Conservation (phyloP, 2,888 invertebrate genomes). For the Acronicta psi region DNA sequence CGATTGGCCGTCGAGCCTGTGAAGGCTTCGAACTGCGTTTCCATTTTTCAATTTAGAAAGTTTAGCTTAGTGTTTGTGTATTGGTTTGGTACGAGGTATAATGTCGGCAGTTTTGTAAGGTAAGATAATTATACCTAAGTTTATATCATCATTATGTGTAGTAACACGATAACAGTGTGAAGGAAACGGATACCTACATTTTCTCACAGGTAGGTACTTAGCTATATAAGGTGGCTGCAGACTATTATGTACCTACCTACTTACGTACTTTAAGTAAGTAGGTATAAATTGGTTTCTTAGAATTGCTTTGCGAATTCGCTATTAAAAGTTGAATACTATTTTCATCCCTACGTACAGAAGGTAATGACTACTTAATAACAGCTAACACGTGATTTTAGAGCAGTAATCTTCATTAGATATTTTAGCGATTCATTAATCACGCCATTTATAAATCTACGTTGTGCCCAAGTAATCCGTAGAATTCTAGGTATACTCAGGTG, state of each 20-base stretch:
- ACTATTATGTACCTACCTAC: no score
- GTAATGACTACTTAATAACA: background rate
- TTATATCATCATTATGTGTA: slow-evolving; percentile 24
- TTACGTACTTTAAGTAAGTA: no score
- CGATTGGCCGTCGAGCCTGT: slow-evolving; percentile 79
- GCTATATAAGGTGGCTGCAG: slow-evolving; percentile 18
- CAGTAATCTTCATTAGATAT: slow-evolving; percentile 12
- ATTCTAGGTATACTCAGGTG: no score
- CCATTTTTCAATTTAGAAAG: slow-evolving; percentile 79
- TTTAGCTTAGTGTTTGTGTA: slow-evolving; percentile 67
- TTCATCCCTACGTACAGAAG: background rate
- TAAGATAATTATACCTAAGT: slow-evolving; percentile 37
- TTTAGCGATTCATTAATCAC: slow-evolving; percentile 50
- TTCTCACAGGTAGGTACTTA: slow-evolving; percentile 55
- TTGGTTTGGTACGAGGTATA: slow-evolving; percentile 52
- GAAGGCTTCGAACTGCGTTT: slow-evolving; percentile 74
- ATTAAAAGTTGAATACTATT: background rate
- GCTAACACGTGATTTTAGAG: slow-evolving; percentile 28
- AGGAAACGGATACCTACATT: slow-evolving; percentile 13
- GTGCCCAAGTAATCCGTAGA: slow-evolving; percentile 63
- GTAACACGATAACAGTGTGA: slow-evolving; percentile 16
- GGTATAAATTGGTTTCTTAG: slow-evolving; percentile 1
- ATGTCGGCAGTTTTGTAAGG: slow-evolving; percentile 64
- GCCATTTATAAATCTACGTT: slow-evolving; percentile 55
- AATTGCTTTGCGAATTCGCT: slow-evolving; percentile 1